Percentiles rank a stretch among this genome's conserved stretches.
phyloP scores from a whole-genome alignment of 2,113 vertebrate species.

The Rhegmatorhina hoffmannsi region DNA sequence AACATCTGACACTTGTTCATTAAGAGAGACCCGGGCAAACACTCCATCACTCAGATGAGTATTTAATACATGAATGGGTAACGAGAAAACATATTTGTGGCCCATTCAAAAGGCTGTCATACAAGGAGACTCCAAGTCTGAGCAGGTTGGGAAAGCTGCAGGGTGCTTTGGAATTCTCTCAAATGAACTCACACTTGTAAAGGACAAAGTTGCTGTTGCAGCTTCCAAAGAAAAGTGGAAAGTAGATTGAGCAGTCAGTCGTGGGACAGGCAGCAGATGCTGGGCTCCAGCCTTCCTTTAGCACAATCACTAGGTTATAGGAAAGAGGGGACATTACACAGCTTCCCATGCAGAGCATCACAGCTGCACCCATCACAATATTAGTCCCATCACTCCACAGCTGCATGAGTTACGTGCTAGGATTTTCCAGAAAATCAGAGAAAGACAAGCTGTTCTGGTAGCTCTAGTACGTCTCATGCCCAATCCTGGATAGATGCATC shows the following conservation, averaged over 20 bases:
- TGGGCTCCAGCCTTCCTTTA: not conserved
- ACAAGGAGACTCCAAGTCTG: slow-evolving; percentile 55
- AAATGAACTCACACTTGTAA: not conserved
- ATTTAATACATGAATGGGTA: slow-evolving; percentile 61
- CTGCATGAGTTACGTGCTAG: not conserved
- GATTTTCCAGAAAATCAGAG: not conserved
- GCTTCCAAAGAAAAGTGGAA: not conserved
- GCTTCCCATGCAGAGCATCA: not conserved
- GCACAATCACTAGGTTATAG: not conserved
- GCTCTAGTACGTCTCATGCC: not conserved
- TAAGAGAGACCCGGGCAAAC: not conserved
- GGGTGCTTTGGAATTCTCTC: slow-evolving; percentile 31
- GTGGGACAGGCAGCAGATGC: accelerated
- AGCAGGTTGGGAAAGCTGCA: slow-evolving; percentile 32
- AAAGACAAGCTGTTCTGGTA: accelerated
- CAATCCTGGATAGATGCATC: too few species aligned
- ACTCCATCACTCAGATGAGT: slow-evolving; percentile 38
- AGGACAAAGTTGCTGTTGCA: not conserved
- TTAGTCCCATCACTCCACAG: not conserved
- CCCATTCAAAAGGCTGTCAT: slow-evolving; percentile 58
- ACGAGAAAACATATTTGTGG: slow-evolving; percentile 38
- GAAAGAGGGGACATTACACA: not conserved
- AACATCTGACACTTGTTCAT: slow-evolving; percentile 43
- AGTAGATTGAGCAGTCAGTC: not conserved
- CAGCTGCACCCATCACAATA: not conserved